Evolutionary conservation across 1,140 invertebrate genomes (phyloP).

Genomic region (Brachionus koreanus): DNA sequence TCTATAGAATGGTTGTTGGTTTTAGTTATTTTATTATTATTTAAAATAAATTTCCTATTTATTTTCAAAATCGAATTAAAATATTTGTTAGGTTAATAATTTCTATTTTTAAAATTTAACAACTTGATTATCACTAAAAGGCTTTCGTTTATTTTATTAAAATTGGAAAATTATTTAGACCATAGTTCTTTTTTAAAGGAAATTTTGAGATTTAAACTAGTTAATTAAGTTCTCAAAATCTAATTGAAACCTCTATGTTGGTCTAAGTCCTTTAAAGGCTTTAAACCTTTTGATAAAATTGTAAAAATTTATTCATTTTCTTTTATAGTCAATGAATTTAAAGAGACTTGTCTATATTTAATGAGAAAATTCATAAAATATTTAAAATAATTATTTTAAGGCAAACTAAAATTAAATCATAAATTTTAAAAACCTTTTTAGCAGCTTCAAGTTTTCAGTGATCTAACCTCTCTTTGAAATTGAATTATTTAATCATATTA

Average conservation of each 20-base stretch:
- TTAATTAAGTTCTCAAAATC: background rate
- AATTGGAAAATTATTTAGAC: background rate
- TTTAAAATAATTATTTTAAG: background rate
- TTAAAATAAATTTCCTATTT: too few relatives aligned
- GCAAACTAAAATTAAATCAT: background rate
- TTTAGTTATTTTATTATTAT: too few relatives aligned
- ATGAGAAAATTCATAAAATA: background rate
- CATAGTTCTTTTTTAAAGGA: background rate
- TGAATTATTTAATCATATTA: background rate
- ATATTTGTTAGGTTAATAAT: too few relatives aligned
- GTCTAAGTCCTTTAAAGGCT: background rate
- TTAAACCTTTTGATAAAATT: background rate
- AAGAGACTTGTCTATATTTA: background rate
- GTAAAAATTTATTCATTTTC: background rate
- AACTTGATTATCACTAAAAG: too few relatives aligned
- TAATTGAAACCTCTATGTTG: background rate
- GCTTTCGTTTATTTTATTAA: too few relatives aligned
- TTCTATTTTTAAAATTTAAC: too few relatives aligned
- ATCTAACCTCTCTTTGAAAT: background rate
- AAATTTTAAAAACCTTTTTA: too few relatives aligned
- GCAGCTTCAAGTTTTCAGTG: background rate
- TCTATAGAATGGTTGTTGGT: too few relatives aligned
- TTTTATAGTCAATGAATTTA: background rate
- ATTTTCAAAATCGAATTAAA: too few relatives aligned
- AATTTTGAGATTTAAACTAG: background rate